These are phyloP conservation scores for Ia io DNA, from an alignment of 2,113 vertebrate genomes.

Conservation along the genomic window DNA sequence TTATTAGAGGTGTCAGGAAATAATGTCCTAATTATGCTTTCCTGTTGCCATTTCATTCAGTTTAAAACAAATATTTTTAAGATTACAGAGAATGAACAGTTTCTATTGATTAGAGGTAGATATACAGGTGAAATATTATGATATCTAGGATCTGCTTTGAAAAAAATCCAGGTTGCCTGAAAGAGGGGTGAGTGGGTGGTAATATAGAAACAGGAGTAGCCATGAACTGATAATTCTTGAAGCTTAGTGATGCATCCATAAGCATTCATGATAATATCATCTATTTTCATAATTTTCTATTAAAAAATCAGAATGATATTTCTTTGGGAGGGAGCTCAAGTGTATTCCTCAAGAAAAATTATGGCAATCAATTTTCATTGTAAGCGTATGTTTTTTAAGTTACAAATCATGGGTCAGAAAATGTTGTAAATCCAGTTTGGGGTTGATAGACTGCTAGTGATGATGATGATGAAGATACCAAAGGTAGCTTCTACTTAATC, in stretches of 20 bases:
- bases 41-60: not conserved
- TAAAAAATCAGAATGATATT: not conserved
- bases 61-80: slow-evolving; percentile 14
- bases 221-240: not conserved
- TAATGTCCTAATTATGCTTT: not conserved
- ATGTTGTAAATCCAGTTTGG: not conserved
- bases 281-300: not conserved
- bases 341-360: not conserved
- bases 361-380: not conserved
- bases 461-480: not conserved
- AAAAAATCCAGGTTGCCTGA: not conserved
- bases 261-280: not conserved
- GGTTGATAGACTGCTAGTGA: not conserved
- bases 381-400: not conserved
- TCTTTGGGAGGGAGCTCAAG: not conserved
- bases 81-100: not conserved
- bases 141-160: not conserved
- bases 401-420: not conserved
- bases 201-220: not conserved
- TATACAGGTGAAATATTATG: not conserved
- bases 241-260: not conserved
- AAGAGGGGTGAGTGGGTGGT: not conserved
- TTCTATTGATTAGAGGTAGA: not conserved
- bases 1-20: not conserved
- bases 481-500: not conserved